Evolutionary conservation across 2,113 vertebrate genomes (phyloP).

Genomic region (Rhodinocichla rosea): DNA sequence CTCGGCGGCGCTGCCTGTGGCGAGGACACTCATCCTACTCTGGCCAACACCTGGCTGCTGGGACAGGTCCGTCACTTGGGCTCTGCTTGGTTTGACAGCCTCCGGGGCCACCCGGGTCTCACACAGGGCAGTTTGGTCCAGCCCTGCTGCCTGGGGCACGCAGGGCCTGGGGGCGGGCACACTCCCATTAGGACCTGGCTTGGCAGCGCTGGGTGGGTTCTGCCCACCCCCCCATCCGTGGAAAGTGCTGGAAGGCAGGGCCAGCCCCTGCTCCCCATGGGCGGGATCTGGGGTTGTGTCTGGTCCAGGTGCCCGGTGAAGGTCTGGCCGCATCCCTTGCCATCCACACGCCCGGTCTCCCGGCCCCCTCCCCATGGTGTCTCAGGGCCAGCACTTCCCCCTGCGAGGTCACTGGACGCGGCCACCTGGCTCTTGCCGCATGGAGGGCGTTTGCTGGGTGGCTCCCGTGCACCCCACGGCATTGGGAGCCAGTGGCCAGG

Average conservation of each 20-base stretch:
- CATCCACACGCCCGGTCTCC: accelerated
- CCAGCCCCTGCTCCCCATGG: accelerated
- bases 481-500: not conserved
- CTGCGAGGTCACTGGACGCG: not conserved
- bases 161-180: not conserved
- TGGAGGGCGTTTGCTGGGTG: conserved; percentile 14
- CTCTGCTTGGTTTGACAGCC: not conserved
- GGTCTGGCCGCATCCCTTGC: not conserved
- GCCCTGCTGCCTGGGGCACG: accelerated
- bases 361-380: accelerated
- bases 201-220: accelerated
- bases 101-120: not conserved
- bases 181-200: no score
- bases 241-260: not conserved
- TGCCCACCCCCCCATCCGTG: accelerated
- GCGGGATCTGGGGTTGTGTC: not conserved
- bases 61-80: not conserved
- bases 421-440: not conserved
- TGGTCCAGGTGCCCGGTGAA: accelerated
- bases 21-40: not conserved
- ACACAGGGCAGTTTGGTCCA: not conserved
- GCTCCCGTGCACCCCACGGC: not conserved
- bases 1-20: accelerated
- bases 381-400: not conserved
- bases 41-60: not conserved